Conservation (phyloP, 2,797 vertebrate genomes). For the Notolabrus celidotus region DNA sequence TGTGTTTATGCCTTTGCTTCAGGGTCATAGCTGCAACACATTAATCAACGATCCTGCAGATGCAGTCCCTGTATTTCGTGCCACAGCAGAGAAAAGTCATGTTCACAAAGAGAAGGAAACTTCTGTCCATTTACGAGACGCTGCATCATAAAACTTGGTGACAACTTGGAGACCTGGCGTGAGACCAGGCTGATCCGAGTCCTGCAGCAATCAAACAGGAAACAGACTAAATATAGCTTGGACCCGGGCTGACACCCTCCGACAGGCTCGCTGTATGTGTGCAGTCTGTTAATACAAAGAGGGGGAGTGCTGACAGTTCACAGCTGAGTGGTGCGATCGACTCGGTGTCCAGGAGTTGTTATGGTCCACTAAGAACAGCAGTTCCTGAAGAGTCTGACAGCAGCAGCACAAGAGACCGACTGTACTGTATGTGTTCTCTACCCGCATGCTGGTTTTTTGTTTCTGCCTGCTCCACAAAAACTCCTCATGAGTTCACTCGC, state of each 20-base stretch:
- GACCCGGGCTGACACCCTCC: neutral
- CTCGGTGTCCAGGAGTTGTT: neutral
- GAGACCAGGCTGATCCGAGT: neutral
- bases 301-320: neutral
- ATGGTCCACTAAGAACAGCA: neutral
- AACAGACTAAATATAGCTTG: neutral
- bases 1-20: too few species aligned
- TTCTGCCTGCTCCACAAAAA: neutral
- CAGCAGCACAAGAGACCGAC: slow-evolving; percentile 1
- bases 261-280: too few species aligned
- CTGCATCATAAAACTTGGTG: neutral
- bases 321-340: neutral
- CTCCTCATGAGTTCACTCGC: slow-evolving; percentile 22
- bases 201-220: neutral
- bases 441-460: neutral
- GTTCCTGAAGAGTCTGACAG: slow-evolving; percentile 14
- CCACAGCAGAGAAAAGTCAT: too few species aligned
- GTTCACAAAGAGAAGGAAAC: too few species aligned
- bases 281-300: neutral
- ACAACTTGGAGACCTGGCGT: neutral
- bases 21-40: too few species aligned
- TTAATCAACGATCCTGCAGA: too few species aligned
- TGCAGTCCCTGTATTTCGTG: too few species aligned
- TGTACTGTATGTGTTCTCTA: neutral
- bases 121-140: too few species aligned